Percentiles rank a stretch among this genome's conserved stretches.
phyloP scores from a whole-genome alignment of 2,888 invertebrate genomes.

The Trachelus tabidus region DNA sequence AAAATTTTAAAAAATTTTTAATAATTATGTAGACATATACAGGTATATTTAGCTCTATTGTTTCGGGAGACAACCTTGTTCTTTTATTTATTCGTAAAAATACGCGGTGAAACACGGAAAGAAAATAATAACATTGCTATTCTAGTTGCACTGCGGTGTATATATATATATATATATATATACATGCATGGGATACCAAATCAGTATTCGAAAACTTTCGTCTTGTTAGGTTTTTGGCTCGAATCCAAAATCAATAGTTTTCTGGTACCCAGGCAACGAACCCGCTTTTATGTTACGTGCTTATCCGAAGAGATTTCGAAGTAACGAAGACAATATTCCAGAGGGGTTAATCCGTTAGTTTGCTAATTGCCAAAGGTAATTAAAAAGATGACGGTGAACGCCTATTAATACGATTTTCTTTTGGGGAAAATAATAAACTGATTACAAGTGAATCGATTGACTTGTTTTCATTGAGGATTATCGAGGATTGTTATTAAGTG shows the following conservation, averaged over 20 bases:
- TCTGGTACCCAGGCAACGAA: neutral
- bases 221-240: too few species aligned
- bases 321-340: neutral
- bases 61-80: neutral
- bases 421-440: neutral
- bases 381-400: neutral
- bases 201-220: too few species aligned
- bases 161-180: neutral
- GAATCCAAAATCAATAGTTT: neutral
- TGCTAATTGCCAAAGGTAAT: neutral
- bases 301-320: neutral
- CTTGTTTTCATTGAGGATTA: neutral
- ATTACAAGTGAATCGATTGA: neutral
- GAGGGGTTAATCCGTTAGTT: neutral
- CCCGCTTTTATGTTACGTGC: neutral
- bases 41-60: neutral
- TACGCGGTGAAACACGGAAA: neutral
- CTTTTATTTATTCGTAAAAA: neutral
- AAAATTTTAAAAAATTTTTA: neutral
- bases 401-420: neutral
- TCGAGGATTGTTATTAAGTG: neutral
- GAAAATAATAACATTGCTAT: neutral
- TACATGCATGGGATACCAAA: too few species aligned
- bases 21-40: neutral
- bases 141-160: neutral